phyloP scores from a whole-genome alignment of 2,797 vertebrate species.

The Capromys pilorides region DNA sequence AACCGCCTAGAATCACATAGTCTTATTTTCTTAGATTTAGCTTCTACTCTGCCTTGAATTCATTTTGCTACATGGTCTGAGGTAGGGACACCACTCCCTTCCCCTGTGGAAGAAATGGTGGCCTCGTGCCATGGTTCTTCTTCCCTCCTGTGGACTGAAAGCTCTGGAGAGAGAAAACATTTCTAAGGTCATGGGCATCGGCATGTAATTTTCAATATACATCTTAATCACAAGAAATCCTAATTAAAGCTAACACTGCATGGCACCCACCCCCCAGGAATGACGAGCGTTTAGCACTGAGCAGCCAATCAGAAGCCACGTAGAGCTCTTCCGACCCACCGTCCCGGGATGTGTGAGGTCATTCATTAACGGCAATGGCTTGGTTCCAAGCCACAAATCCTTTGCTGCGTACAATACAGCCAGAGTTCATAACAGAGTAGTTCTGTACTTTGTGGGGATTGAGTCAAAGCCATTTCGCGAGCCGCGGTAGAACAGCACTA shows the following conservation, averaged over 20 bases:
- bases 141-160: neutral
- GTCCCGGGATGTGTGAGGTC: constrained; percentile 14
- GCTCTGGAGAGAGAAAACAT: neutral
- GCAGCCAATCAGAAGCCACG: neutral
- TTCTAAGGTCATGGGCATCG: neutral
- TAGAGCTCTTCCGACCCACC: neutral
- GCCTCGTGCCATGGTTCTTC: neutral
- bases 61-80: neutral
- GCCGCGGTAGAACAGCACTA: constrained; percentile 53
- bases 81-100: neutral
- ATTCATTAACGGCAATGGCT: constrained; percentile 64
- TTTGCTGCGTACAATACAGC: constrained; percentile 36
- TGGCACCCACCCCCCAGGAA: neutral
- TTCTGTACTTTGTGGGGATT: constrained; percentile 47
- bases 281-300: constrained; percentile 1
- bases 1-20: rapidly evolving
- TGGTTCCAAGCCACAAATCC: neutral
- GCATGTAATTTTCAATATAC: neutral
- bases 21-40: neutral
- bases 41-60: neutral
- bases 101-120: neutral
- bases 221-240: constrained; percentile 44
- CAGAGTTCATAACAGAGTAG: constrained; percentile 30
- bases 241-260: neutral
- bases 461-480: constrained; percentile 61